Conservation (phyloP, 2,113 vertebrate genomes). For the Trachemys scripta region DNA sequence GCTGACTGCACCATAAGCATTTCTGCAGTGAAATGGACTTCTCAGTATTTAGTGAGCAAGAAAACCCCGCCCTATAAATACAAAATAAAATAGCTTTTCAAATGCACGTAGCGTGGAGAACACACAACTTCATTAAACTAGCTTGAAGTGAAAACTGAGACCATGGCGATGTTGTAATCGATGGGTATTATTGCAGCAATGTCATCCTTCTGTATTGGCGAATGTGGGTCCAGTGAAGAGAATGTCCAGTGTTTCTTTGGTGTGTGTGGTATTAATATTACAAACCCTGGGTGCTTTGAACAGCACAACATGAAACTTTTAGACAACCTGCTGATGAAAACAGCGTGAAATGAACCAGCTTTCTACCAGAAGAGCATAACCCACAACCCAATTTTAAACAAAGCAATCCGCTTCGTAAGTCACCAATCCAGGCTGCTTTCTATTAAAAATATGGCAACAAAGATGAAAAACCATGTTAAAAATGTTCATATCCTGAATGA, state of each 20-base stretch:
- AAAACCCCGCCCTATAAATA: not conserved
- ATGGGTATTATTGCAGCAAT: conserved; percentile 47
- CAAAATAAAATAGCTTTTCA: not conserved
- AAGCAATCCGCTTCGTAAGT: conserved; percentile 32
- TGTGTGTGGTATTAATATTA: conserved; percentile 51
- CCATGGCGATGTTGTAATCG: not conserved
- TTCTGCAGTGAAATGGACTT: not conserved
- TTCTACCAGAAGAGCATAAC: not conserved
- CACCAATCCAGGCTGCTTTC: conserved; percentile 22
- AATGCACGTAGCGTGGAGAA: not conserved
- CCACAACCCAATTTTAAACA: conserved; percentile 12
- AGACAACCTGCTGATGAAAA: not conserved
- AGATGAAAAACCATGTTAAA: conserved; percentile 72
- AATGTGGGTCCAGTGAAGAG: not conserved
- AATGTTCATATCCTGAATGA: conserved; percentile 49
- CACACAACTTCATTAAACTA: rapidly evolving
- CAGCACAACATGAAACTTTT: conserved; percentile 32
- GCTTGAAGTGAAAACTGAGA: conserved; percentile 37
- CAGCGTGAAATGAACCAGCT: conserved; percentile 23
- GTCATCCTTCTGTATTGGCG: conserved; percentile 2
- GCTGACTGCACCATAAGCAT: not conserved
- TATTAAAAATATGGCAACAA: conserved; percentile 74
- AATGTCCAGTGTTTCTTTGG: conserved; percentile 78
- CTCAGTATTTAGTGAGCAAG: not conserved
- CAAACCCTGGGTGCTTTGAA: conserved; percentile 36